These are phyloP conservation scores for Sphinx pinastri DNA, from an alignment of 2,888 invertebrate species.

Conservation along the genomic window DNA sequence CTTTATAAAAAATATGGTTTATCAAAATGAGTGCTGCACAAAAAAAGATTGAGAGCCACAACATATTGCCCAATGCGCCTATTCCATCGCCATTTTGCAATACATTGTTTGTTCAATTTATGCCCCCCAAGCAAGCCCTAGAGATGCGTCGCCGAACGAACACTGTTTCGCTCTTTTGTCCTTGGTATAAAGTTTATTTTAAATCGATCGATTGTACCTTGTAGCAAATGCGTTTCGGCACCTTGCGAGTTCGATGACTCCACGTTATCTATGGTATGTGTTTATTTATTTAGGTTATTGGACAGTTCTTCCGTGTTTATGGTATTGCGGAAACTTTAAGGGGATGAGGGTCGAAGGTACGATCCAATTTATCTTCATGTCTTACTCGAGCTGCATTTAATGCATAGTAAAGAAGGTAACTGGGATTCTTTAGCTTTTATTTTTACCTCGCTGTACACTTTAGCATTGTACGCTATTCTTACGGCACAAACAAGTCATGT, in stretches of 20 bases:
- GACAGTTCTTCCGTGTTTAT: constrained; percentile 15
- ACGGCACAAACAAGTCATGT: background rate
- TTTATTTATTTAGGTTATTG: constrained; percentile 32
- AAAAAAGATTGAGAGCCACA: constrained; percentile 57
- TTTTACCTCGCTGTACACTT: background rate
- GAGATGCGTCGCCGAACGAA: constrained; percentile 52
- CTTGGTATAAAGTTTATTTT: constrained; percentile 42
- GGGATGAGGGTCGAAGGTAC: background rate
- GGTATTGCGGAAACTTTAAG: constrained; percentile 11
- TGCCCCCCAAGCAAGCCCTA: constrained; percentile 55
- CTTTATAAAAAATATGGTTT: too few relatives aligned
- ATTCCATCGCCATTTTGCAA: constrained; percentile 71
- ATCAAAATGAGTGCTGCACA: background rate
- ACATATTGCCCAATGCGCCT: constrained; percentile 48
- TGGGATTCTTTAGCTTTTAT: background rate
- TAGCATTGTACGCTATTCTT: background rate
- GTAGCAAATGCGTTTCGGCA: constrained; percentile 38
- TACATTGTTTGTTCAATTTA: constrained; percentile 81
- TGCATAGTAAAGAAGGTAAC: constrained; percentile 5
- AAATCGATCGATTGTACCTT: constrained; percentile 20
- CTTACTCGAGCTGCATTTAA: constrained; percentile 16
- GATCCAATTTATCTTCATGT: constrained; percentile 16
- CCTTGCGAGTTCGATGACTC: constrained; percentile 50
- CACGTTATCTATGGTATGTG: constrained; percentile 33
- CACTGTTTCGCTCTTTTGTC: constrained; percentile 37